A percentile compares a stretch with the other conserved stretches of the same genome.
phyloP scores from a whole-genome alignment of 2,113 vertebrate genomes.

The Rallus limicola region DNA sequence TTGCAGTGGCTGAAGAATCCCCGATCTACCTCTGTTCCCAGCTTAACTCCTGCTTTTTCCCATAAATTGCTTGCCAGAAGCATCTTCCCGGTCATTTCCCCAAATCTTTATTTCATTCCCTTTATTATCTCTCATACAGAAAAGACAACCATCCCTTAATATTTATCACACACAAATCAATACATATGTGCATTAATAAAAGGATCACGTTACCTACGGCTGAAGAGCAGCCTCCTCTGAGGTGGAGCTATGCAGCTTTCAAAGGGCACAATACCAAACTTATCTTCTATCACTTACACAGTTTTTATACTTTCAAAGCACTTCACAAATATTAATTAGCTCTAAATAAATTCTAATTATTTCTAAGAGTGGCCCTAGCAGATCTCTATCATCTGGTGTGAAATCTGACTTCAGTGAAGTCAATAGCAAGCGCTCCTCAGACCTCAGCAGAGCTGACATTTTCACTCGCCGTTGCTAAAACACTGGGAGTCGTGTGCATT shows the following conservation, averaged over 20 bases:
- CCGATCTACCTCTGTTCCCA: background rate
- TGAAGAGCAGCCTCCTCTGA: background rate
- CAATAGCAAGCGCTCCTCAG: conserved; percentile 48
- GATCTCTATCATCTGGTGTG: conserved; percentile 56
- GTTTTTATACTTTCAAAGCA: conserved; percentile 18
- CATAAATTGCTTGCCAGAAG: background rate
- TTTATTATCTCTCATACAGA: background rate
- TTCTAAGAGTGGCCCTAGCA: conserved; percentile 34
- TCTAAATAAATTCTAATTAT: conserved; percentile 62
- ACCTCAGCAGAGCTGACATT: conserved; percentile 3
- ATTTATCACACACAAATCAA: background rate
- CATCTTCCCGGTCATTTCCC: background rate
- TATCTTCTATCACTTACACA: background rate
- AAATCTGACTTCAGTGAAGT: conserved; percentile 46
- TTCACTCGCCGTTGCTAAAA: background rate
- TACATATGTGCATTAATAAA: background rate
- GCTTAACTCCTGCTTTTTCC: background rate
- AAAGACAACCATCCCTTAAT: background rate
- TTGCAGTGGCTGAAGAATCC: background rate
- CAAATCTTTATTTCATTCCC: background rate
- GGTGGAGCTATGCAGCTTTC: background rate
- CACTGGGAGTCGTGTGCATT: background rate
- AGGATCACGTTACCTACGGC: background rate
- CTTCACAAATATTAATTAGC: conserved; percentile 53
- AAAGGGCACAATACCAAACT: conserved; percentile 9